Percentiles rank a stretch among this genome's conserved stretches.
Conservation (phyloP, 1,140 invertebrate genomes). For the Chelonus insularis region DNA sequence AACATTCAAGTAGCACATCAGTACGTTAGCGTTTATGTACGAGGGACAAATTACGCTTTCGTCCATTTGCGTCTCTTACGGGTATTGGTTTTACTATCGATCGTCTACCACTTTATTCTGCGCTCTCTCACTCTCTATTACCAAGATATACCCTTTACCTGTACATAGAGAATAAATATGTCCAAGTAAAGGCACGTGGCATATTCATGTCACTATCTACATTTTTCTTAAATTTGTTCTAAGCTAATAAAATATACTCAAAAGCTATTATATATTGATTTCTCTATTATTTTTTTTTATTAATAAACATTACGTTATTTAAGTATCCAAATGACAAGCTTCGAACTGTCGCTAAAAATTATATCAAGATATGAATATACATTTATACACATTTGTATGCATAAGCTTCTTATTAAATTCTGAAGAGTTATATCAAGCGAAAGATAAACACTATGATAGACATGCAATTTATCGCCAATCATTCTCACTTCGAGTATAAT, state of each 20-base stretch:
- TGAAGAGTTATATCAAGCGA: neutral
- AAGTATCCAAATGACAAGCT: too few species aligned
- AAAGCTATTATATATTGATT: too few species aligned
- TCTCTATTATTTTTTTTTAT: too few species aligned
- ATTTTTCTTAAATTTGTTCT: neutral
- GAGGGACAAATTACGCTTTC: conserved; percentile 4
- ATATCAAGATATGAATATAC: neutral
- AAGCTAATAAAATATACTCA: too few species aligned
- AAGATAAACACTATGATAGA: conserved; percentile 5
- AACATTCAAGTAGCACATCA: neutral
- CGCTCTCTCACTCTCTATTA: neutral
- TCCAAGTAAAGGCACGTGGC: neutral
- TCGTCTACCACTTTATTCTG: neutral
- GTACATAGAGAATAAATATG: neutral
- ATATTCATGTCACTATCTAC: neutral
- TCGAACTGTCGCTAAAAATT: too few species aligned
- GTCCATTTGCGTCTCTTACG: neutral
- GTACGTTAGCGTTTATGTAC: neutral
- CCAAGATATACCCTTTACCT: neutral
- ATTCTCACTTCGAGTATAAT: neutral
- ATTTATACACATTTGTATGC: neutral
- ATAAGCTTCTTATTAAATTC: conserved; percentile 1
- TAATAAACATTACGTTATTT: too few species aligned
- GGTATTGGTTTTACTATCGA: conserved; percentile 13
- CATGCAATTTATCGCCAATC: conserved; percentile 4